Evolutionary conservation across 2,888 invertebrate genomes (phyloP), one percentile per base, ranked within the genome.

Genomic region (Embidobia sp.): DNA sequence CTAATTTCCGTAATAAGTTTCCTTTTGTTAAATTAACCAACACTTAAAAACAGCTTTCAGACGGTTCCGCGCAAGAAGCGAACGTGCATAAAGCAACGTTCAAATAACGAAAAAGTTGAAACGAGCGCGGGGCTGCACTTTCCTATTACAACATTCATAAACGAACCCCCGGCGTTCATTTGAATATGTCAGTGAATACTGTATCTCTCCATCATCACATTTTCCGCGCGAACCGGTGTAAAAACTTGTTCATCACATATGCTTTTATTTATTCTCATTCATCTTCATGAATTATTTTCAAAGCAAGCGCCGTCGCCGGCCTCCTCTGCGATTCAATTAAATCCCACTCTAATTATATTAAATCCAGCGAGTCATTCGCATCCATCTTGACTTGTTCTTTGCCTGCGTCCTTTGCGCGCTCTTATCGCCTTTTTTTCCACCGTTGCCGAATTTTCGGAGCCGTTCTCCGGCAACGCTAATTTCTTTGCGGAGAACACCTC

Each of bases 241-340:
- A 75, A 75, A 69, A 69, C 67, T 69, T 63, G 69, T 67, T 69
- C 67, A 55, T 67, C 76, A 64, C 64, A 66, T 46, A 46, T 64
- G 76, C 64, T 64, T 76, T 69, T 70, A 70, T 69, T 69, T 76
- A 76, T 76, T 63, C 69, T 63, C 67, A 55, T 75, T 61, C 75
- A 61, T 67, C 66, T 64, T 73, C 64, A 61, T 63, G 57, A 77
- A 77, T 72, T 72, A 77, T 72, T 72, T 66, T 61, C 64, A 64
- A 66, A 66, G 66, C 64, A 77, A 77, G 70, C 66, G 53, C 57
- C 55, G 29, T 22, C 42, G 55, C 11, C 10, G 19, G 51, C 7
- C 10, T 16, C 59, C n/a, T 53, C 70, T 51, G 59, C 46, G 59
- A 66, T 77, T 70, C 63, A 70, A 59, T 77, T 59, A 66, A 70